These are phyloP conservation scores for Seladonia tumulorum DNA, from an alignment of 2,888 invertebrate species.

Conservation along the genomic window DNA sequence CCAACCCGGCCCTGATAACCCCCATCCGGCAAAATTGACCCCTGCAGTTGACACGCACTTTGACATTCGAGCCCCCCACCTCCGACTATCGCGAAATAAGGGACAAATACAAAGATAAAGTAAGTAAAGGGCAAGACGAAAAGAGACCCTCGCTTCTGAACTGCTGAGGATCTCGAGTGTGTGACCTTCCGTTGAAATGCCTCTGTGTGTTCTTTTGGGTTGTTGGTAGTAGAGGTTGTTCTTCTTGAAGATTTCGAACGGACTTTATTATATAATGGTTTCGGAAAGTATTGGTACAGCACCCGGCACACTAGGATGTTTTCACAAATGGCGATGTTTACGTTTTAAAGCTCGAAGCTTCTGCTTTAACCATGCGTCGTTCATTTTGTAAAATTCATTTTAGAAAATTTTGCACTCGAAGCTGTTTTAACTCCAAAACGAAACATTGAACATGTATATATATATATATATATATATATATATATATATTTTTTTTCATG, in stretches of 20 bases:
- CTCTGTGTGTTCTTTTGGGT: background rate
- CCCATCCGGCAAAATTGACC: background rate
- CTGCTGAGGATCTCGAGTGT: background rate
- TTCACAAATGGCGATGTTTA: too few relatives aligned
- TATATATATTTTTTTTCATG: too few relatives aligned
- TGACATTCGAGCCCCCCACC: background rate
- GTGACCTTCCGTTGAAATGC: background rate
- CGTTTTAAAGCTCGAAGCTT: too few relatives aligned
- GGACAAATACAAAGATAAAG: background rate
- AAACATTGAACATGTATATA: too few relatives aligned
- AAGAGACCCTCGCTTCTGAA: background rate
- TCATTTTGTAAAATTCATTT: too few relatives aligned
- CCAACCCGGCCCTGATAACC: background rate
- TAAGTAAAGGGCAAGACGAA: background rate
- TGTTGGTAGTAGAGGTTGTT: background rate
- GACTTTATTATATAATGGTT: background rate
- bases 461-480: too few relatives aligned
- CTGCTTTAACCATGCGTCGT: too few relatives aligned
- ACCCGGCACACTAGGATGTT: background rate
- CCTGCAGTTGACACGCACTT: conserved; percentile 9
- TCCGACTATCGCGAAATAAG: background rate
- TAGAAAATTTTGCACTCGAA: too few relatives aligned
- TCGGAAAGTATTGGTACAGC: background rate
- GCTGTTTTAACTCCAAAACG: too few relatives aligned
- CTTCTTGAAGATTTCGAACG: background rate